Conservation (phyloP, 2,888 invertebrate genomes). For the Diarsia dahlii region DNA sequence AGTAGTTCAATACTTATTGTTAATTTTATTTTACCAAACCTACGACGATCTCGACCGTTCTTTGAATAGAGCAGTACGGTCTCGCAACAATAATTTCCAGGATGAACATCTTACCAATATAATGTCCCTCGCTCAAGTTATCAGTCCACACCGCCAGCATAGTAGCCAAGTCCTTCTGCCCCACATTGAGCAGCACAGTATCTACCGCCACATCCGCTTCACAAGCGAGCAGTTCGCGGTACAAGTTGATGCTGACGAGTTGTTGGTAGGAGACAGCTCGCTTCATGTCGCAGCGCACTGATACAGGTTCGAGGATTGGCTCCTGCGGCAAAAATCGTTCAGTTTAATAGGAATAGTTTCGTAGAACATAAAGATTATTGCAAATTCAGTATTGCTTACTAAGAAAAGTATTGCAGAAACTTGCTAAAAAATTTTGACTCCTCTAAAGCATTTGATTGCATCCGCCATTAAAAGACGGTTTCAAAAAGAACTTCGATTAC, state of each 20-base stretch:
- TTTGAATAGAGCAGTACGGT: no score
- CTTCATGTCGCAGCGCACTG: constrained; percentile 93
- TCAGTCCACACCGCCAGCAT: constrained; percentile 93
- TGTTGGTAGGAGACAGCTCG: constrained; percentile 85
- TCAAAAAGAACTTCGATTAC: no score
- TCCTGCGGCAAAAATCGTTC: constrained; percentile 83
- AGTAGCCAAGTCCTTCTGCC: constrained; percentile 94
- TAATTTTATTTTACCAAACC: no score
- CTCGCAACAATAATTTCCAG: no score
- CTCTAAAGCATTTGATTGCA: constrained; percentile 2
- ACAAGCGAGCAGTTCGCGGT: constrained; percentile 86
- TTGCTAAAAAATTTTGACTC: background rate
- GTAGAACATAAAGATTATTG: background rate
- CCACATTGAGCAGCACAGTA: constrained; percentile 92
- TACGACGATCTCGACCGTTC: no score
- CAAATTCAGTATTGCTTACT: background rate
- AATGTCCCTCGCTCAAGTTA: constrained; percentile 92
- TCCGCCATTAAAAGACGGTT: background rate
- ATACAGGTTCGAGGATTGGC: constrained; percentile 94
- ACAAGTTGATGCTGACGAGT: constrained; percentile 66
- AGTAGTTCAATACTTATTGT: no score
- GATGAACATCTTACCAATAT: constrained; percentile 81
- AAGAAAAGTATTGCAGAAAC: background rate
- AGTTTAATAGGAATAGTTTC: background rate
- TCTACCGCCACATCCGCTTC: constrained; percentile 93